Percentiles rank a stretch among this genome's conserved stretches.
Evolutionary conservation across 37 sponge, comb jelly and placozoan species (phyloP).

Genomic region (Beroe ovata): DNA sequence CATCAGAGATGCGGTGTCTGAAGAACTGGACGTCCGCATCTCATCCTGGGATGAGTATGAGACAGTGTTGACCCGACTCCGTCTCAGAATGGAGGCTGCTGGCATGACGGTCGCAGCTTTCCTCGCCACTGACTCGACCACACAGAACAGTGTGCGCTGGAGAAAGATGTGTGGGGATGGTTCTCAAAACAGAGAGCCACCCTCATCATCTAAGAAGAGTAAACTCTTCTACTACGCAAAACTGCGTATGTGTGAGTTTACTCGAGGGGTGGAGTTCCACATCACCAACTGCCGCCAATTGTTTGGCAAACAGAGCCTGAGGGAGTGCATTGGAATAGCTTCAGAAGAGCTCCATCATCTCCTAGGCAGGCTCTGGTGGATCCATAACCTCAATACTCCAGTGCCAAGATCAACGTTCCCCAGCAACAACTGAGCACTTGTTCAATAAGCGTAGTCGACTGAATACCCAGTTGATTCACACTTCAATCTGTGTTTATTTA

Average conservation of each 20-base stretch:
- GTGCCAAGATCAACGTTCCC: background rate
- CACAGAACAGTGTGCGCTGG: slow-evolving; percentile 1
- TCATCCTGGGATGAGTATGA: background rate
- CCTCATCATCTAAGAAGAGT: background rate
- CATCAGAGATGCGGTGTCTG: background rate
- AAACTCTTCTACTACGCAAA: background rate
- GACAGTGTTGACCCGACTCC: slow-evolving; percentile 1
- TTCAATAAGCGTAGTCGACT: background rate
- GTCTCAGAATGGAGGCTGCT: slow-evolving; percentile 1
- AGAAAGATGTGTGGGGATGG: background rate
- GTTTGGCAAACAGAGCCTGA: background rate
- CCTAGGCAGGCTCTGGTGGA: slow-evolving; percentile 2
- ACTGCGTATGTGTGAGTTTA: background rate
- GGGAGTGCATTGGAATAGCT: background rate
- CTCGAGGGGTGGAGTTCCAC: background rate
- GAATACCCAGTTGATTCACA: background rate
- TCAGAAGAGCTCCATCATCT: background rate
- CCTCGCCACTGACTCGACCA: background rate
- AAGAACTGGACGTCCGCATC: slow-evolving; percentile 1
- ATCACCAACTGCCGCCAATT: background rate
- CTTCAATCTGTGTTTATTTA: background rate
- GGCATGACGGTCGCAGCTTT: background rate
- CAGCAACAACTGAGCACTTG: background rate
- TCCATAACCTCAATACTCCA: background rate
- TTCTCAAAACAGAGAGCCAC: background rate